Evolutionary conservation across 2,888 invertebrate genomes (phyloP).

Genomic region (Cantharis rufa): DNA sequence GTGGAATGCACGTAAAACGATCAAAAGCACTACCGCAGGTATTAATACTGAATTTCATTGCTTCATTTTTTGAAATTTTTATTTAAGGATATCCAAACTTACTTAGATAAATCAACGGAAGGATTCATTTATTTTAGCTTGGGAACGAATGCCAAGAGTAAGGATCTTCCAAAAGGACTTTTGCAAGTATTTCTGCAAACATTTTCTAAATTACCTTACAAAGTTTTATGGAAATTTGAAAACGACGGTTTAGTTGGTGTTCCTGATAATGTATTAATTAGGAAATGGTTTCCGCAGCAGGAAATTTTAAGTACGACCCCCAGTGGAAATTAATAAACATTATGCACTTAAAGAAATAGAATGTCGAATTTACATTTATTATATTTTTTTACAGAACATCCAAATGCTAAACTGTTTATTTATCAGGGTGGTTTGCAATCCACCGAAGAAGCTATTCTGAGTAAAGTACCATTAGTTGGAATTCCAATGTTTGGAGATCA

Average conservation of each 20-base stretch:
- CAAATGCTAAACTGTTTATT: not conserved
- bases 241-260: not conserved
- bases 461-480: not conserved
- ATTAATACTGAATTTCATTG: not conserved
- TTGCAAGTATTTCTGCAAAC: not conserved
- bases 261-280: not conserved
- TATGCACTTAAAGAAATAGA: no score
- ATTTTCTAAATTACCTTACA: not conserved
- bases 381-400: not conserved
- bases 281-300: not conserved
- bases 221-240: not conserved
- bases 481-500: not conserved
- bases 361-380: not conserved
- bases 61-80: not conserved
- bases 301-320: not conserved
- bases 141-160: not conserved
- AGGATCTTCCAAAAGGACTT: not conserved
- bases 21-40: slow-evolving; percentile 43
- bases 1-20: slow-evolving; percentile 41
- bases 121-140: not conserved
- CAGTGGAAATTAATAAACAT: no score
- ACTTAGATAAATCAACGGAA: not conserved
- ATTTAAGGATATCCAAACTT: not conserved
- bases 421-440: not conserved
- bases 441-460: not conserved